Percentiles rank a stretch among this genome's conserved stretches.
phyloP scores from a whole-genome alignment of 2,888 invertebrate genomes.

The Blera fallax region DNA sequence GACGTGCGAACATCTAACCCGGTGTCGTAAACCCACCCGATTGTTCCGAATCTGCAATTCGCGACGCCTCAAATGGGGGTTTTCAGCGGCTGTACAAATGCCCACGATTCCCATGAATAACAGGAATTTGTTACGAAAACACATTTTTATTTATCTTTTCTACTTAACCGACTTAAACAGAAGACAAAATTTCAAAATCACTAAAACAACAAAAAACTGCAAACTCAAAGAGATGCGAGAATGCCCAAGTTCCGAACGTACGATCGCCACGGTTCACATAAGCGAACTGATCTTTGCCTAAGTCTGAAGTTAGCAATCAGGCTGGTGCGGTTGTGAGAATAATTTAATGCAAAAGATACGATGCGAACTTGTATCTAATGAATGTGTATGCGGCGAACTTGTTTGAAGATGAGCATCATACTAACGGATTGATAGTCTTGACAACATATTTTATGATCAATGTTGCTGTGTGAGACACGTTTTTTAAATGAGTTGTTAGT shows the following conservation, averaged over 20 bases:
- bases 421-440: neutral
- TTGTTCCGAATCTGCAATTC: slow-evolving; percentile 25
- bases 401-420: slow-evolving; percentile 55
- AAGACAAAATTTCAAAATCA: neutral
- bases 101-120: slow-evolving; percentile 35
- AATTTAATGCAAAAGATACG: neutral
- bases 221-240: neutral
- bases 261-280: slow-evolving; percentile 37
- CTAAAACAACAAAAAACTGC: neutral
- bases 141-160: slow-evolving; percentile 30
- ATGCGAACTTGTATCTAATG: neutral
- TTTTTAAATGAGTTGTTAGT: neutral
- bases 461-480: neutral
- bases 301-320: neutral
- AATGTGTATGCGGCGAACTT: slow-evolving; percentile 23
- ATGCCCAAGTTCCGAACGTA: neutral
- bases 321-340: neutral
- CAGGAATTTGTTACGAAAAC: slow-evolving; percentile 19
- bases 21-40: slow-evolving; percentile 54
- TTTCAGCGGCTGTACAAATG: slow-evolving; percentile 40
- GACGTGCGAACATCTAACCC: neutral
- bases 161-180: neutral
- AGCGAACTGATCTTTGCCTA: slow-evolving; percentile 43
- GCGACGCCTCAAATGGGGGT: slow-evolving; percentile 17
- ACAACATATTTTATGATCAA: neutral